phyloP scores from a whole-genome alignment of 1,140 invertebrate species.

The Forficula auricularia region DNA sequence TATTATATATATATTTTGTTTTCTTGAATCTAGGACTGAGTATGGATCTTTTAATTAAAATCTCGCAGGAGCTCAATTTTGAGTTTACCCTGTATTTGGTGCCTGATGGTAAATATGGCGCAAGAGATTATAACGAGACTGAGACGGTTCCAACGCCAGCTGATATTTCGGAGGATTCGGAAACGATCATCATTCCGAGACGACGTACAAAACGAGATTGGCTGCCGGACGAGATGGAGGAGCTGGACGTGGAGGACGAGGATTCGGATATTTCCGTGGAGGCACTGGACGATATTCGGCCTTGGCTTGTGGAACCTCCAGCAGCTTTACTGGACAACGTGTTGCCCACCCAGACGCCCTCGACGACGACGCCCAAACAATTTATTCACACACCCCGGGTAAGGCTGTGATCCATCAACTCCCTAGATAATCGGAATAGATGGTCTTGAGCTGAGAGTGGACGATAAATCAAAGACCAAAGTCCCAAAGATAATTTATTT shows the following conservation, averaged over 20 bases:
- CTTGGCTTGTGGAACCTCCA: background rate
- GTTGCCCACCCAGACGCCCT: background rate
- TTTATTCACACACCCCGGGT: background rate
- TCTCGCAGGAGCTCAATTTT: conserved; percentile 70
- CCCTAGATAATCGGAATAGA: too few relatives aligned
- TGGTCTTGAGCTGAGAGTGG: too few relatives aligned
- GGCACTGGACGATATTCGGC: too few relatives aligned
- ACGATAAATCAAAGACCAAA: too few relatives aligned
- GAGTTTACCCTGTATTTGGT: conserved; percentile 76
- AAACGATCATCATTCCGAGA: background rate
- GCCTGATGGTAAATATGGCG: conserved; percentile 61
- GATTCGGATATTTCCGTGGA: too few relatives aligned
- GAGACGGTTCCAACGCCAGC: background rate
- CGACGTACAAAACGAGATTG: background rate
- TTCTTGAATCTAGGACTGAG: conserved; percentile 39
- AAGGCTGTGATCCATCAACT: background rate
- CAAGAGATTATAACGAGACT: conserved; percentile 24
- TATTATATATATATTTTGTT: too few relatives aligned
- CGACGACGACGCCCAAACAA: background rate
- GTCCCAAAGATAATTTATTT: too few relatives aligned
- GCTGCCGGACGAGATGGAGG: conserved; percentile 12
- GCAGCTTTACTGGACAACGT: background rate
- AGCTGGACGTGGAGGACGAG: conserved; percentile 11
- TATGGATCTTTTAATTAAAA: conserved; percentile 70
- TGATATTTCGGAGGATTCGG: background rate